phyloP scores from a whole-genome alignment of 1,140 invertebrate species.

The Laodelphax striatellus region DNA sequence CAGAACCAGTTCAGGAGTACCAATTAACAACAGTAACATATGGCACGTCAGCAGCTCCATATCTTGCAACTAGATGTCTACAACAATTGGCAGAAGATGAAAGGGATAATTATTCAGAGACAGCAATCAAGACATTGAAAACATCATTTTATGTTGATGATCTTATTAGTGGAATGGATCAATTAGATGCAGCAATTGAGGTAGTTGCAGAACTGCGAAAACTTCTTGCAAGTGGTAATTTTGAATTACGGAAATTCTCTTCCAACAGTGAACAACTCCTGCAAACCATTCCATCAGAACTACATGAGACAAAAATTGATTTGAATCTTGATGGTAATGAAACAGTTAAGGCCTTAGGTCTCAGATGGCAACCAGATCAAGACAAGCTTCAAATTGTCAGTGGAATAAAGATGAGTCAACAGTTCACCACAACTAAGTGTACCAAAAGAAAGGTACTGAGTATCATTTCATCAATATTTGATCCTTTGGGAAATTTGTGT shows the following conservation, averaged over 20 bases:
- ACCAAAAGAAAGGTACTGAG: not conserved
- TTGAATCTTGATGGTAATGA: not conserved
- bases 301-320: not conserved
- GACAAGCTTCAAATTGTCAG: not conserved
- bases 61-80: not conserved
- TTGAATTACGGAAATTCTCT: not conserved
- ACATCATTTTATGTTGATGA: constrained; percentile 14
- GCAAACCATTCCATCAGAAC: not conserved
- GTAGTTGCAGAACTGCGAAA: not conserved
- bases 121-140: not conserved
- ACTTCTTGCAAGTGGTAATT: not conserved
- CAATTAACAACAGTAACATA: constrained; percentile 9
- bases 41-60: constrained; percentile 1
- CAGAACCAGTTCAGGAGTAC: constrained; percentile 9
- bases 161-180: constrained; percentile 1
- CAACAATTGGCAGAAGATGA: constrained; percentile 1
- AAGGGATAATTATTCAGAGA: not conserved
- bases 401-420: not conserved
- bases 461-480: not conserved
- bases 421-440: not conserved
- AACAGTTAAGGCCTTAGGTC: not conserved
- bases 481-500: not conserved
- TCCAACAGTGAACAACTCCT: not conserved
- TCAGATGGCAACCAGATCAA: not conserved
- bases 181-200: not conserved